These are phyloP conservation scores for Eupithecia centaureata DNA, from an alignment of 2,888 invertebrate species.

Conservation along the genomic window DNA sequence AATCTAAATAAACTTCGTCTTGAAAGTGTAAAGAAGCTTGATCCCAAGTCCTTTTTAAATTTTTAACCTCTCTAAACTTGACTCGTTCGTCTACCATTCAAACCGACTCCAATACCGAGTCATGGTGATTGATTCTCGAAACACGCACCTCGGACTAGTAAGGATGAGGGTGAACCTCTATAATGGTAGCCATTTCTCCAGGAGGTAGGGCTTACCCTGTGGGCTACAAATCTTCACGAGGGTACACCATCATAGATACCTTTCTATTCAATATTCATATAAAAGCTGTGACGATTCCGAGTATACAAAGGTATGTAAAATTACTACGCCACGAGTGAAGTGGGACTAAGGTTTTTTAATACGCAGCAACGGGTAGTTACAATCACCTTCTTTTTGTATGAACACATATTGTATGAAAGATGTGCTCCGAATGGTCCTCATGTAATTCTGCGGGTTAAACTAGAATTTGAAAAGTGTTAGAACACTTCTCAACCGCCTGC, in stretches of 20 bases:
- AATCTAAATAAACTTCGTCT: too few relatives aligned
- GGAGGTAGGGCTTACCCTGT: conserved; percentile 41
- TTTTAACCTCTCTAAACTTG: background rate
- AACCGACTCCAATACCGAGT: background rate
- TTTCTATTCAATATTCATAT: conserved; percentile 17
- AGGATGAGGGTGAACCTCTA: conserved; percentile 50
- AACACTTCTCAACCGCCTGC: too few relatives aligned
- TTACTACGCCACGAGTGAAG: background rate
- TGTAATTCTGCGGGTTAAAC: background rate
- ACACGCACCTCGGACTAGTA: conserved; percentile 50
- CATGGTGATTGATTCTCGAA: conserved; percentile 54
- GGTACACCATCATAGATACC: conserved; percentile 13
- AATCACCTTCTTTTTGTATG: too few relatives aligned
- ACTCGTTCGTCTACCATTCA: background rate
- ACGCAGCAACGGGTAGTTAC: background rate
- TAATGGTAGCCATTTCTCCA: conserved; percentile 55
- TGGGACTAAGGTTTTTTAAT: background rate
- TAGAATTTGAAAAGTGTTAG: too few relatives aligned
- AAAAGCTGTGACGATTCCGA: background rate
- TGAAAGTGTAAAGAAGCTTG: too few relatives aligned
- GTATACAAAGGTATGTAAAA: background rate
- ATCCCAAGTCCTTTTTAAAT: too few relatives aligned
- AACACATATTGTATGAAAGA: too few relatives aligned
- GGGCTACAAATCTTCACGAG: conserved; percentile 23
- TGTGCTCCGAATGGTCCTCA: background rate